Conservation (phyloP, 2,797 vertebrate species). For the Coregonus ussuriensis region DNA sequence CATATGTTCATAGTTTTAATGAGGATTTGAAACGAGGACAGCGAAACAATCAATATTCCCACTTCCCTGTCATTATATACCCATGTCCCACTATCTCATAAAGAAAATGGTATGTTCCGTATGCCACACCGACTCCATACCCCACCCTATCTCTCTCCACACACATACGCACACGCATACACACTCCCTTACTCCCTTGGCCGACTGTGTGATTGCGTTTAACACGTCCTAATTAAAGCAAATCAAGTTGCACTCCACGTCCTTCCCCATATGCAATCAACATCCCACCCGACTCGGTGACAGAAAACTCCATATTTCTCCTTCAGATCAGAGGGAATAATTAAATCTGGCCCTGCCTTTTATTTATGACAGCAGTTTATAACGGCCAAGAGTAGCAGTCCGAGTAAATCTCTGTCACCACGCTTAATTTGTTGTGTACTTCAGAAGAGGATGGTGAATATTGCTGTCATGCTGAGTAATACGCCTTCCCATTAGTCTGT, state of each 20-base stretch:
- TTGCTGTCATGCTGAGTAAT: conserved; percentile 59
- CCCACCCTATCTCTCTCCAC: too few species aligned
- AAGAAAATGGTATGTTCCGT: background rate
- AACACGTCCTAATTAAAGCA: conserved; percentile 27
- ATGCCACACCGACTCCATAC: background rate
- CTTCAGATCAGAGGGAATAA: conserved; percentile 45
- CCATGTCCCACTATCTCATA: too few species aligned
- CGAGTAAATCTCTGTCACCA: conserved; percentile 57
- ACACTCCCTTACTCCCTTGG: too few species aligned
- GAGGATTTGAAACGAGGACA: too few species aligned
- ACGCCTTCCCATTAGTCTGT: conserved; percentile 41
- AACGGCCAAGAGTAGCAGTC: conserved; percentile 21
- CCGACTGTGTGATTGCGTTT: background rate
- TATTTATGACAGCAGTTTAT: conserved; percentile 63
- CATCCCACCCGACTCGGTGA: conserved; percentile 23
- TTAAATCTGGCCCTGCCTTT: conserved; percentile 24
- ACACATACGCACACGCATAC: too few species aligned
- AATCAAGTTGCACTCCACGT: conserved; percentile 11
- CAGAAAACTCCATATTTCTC: conserved; percentile 50
- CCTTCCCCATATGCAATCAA: conserved; percentile 29
- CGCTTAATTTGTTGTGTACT: conserved; percentile 60
- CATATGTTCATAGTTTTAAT: background rate
- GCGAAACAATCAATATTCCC: background rate
- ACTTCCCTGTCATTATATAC: background rate
- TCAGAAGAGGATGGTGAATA: conserved; percentile 52